These are phyloP conservation scores for Yponomeuta plumbellus DNA, from an alignment of 2,888 invertebrate species.

Conservation along the genomic window DNA sequence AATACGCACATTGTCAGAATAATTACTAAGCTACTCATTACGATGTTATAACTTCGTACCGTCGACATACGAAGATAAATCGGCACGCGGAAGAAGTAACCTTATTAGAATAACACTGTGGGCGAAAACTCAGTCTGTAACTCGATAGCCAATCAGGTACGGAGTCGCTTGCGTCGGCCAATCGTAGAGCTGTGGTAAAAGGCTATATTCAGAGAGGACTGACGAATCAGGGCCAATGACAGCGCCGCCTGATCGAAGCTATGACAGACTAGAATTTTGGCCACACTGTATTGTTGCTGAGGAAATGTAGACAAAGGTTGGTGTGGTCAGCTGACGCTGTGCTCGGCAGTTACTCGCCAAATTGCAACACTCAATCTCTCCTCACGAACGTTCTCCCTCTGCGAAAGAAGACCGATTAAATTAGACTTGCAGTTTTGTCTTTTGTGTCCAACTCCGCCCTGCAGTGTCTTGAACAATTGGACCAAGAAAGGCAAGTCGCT, in stretches of 20 bases:
- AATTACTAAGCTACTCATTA: neutral
- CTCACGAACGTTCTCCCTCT: constrained; percentile 92
- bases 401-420: constrained; percentile 40
- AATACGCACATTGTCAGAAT: constrained; percentile 59
- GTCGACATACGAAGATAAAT: neutral
- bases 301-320: neutral
- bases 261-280: neutral
- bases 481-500: too few species aligned
- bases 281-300: neutral
- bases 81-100: constrained; percentile 4
- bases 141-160: neutral
- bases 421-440: neutral
- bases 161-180: neutral
- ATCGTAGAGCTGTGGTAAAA: neutral
- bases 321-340: constrained; percentile 22
- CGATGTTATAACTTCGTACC: neutral
- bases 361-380: constrained; percentile 82
- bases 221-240: neutral
- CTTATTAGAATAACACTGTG: neutral
- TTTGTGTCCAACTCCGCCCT: neutral
- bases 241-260: neutral
- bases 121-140: constrained; percentile 9
- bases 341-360: constrained; percentile 54
- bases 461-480: too few species aligned
- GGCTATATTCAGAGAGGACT: neutral